Base-by-base conservation (phyloP, 2,797 vertebrate genomes). In the Sebastes glaucus region DNA sequence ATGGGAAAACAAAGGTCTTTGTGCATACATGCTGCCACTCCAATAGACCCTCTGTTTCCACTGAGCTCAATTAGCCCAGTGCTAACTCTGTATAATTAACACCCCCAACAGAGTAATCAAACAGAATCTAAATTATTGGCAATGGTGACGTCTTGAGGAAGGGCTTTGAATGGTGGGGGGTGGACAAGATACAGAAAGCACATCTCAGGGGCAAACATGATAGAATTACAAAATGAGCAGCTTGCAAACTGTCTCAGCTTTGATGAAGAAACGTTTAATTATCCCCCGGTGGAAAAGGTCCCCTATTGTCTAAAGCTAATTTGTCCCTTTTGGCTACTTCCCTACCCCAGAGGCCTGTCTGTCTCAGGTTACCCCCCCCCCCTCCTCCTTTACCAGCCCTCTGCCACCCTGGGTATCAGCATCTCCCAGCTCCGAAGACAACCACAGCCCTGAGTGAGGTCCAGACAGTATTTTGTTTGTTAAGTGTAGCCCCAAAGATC, bases 191-290 rank as follows among this genome's bases (percentile, higher is more conserved):
- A 94, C 93, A 89, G 86, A 95, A 90, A 86, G 92, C 88, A 96
- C 78, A 70, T 96, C 95, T 96, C 91, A 93, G 95, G 96, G 97
- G 96, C 94, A 95, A 97, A 95, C 88, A 81, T 75, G 96, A 97
- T 97, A 97, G 96, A 96, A 97, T 98, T 97, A 97, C 97, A 96
- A 95, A 96, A 96, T 92, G 95, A 97, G 96, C 97, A 97, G 97
- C 97, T 97, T 97, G 97, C 96, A 96, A 96, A 97, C 96, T 97
- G 97, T 95, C 96, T 93, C 94, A 52, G 88, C 97, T 97, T 97
- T 97, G 97, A 98, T 97, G 96, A 96, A 96, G 97, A 94, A 96
- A 96, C 96, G 93, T 97, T 97, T 97, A 97, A 98, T 98, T 97
- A 97, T 95, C 94, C 92, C 94, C 91, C 87, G 93, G 95, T 96